Conservation (phyloP, 1,140 invertebrate genomes). For the Schmidtea mediterranea region DNA sequence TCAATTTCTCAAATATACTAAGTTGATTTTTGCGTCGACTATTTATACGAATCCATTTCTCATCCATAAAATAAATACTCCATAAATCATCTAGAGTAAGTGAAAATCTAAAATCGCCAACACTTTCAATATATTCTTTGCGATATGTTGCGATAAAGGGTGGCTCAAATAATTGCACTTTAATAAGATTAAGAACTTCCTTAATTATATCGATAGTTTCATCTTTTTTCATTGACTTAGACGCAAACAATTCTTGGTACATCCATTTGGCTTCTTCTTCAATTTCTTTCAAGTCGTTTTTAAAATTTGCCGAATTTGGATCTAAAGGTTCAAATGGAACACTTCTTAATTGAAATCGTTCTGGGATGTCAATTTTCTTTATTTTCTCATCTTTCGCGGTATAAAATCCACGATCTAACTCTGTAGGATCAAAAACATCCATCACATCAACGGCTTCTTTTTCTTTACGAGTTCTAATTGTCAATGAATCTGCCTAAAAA, state of each 20-base stretch:
- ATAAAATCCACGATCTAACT: constrained; percentile 76
- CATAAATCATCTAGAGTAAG: constrained; percentile 9
- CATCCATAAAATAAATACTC: constrained; percentile 2
- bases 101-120: background rate
- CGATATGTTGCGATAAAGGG: constrained; percentile 94
- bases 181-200: background rate
- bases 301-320: background rate
- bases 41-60: constrained; percentile 3
- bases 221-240: background rate
- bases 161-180: constrained; percentile 30
- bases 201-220: background rate
- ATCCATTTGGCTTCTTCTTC: background rate
- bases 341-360: constrained; percentile 37
- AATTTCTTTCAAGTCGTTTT: background rate
- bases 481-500: background rate
- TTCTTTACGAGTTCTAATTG: constrained; percentile 18
- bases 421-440: constrained; percentile 72
- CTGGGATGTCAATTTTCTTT: constrained; percentile 27
- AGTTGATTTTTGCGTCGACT: background rate
- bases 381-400: constrained; percentile 74
- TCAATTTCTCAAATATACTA: background rate
- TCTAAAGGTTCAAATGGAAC: background rate
- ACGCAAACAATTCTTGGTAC: background rate
- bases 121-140: constrained; percentile 40
- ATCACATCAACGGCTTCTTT: constrained; percentile 26